Percentiles rank a stretch among this genome's conserved stretches.
These are phyloP conservation scores for Napeogenes sylphis DNA, from an alignment of 2,888 invertebrate species.

Conservation along the genomic window DNA sequence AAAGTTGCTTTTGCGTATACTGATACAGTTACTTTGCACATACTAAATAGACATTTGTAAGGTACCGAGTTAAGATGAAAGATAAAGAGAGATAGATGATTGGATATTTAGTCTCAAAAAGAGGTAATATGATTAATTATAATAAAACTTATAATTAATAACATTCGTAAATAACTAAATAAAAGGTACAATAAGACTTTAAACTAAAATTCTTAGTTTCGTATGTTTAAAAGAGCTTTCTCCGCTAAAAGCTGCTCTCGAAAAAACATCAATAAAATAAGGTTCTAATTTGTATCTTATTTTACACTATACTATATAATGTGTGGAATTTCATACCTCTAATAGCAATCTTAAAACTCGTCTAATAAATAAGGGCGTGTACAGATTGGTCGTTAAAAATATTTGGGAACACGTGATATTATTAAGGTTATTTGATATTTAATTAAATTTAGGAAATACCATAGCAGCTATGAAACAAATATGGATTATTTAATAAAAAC, in stretches of 20 bases:
- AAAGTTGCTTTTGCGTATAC: slow-evolving; percentile 3
- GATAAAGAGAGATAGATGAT: neutral
- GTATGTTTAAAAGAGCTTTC: too few relatives aligned
- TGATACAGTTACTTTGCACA: neutral
- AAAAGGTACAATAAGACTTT: too few relatives aligned
- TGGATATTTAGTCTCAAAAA: too few relatives aligned
- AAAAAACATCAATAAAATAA: too few relatives aligned
- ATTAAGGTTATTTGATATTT: neutral
- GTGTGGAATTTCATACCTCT: slow-evolving; percentile 23
- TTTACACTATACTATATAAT: slow-evolving; percentile 13
- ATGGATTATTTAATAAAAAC: too few relatives aligned
- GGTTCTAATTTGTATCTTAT: too few relatives aligned
- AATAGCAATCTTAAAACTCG: neutral
- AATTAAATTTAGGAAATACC: neutral
- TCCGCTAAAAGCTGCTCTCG: too few relatives aligned
- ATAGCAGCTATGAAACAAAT: too few relatives aligned
- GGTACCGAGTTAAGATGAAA: neutral
- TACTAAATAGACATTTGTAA: neutral
- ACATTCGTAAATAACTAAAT: too few relatives aligned
- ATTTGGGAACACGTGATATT: neutral
- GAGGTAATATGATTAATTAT: too few relatives aligned
- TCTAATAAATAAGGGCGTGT: neutral
- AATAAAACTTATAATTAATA: too few relatives aligned
- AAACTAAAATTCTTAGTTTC: too few relatives aligned
- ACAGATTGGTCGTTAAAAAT: neutral